Base-by-base conservation (phyloP, 1,140 invertebrate genomes). In the Camponotus floridanus region DNA sequence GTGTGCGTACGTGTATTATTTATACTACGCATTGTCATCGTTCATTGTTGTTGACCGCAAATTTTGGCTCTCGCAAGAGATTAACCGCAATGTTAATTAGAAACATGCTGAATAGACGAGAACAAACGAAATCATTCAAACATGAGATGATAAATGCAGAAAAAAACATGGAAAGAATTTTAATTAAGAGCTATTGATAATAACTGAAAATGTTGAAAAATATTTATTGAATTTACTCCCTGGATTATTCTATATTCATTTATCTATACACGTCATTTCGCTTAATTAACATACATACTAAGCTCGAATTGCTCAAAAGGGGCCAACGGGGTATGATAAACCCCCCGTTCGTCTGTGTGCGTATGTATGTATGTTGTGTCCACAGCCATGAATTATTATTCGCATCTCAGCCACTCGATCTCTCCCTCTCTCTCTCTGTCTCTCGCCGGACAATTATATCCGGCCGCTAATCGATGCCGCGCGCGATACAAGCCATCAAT, bases 401-500 rank as follows among this genome's bases (percentile, higher is more conserved):
- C 11, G 39, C 57, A 8, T 81, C 68, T 73, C 55, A 73, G 55
- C 42, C 79, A 48, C 39, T 81, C 36, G 36, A 18, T 21, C 55
- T 42, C 3, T 71, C 36, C n/a, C 65, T 59, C 59, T 7, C 21
- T 57, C 36, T 57, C 4, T 26, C 55, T 39, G 15, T 31, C 78
- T 36, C 45, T 13, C 26, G 21, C 39, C 18, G 55, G 42, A 83
- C 42, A 83, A 83, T 83, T 74, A 83, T 83, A 83, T 73, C 55
- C 57, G 67, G 61, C 59, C 48, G 61, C 45, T 85, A 78, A 85
- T 78, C 70, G 62, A 78, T 85, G 61, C 71, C 59, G 42, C 26
- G 55, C 67, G 67, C 55, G 79, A 81, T 81, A 73, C 79, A 45
- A 73, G 79, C 67, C 67, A 81, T 83, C 79, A 83, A 83, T 83